phyloP scores from a whole-genome alignment of 2,113 vertebrate species.

The Cyprinodon variegatus region DNA sequence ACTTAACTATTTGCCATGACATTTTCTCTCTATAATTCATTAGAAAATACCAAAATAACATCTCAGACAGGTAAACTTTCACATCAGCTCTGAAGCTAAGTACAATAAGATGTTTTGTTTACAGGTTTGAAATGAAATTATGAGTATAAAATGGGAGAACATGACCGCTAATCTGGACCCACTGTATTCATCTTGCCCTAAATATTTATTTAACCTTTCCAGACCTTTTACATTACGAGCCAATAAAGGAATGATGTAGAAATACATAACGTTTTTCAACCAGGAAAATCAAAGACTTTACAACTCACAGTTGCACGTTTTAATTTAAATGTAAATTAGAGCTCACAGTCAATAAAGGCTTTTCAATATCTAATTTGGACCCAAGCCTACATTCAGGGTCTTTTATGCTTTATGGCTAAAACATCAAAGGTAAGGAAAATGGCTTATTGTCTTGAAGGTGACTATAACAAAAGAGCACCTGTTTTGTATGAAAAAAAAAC shows the following conservation, averaged over 20 bases:
- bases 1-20: neutral
- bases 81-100: neutral
- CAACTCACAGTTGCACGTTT: neutral
- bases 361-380: neutral
- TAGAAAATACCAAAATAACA: neutral
- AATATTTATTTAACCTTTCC: neutral
- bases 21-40: neutral
- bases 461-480: constrained; percentile 7
- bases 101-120: neutral
- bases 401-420: too few relatives aligned
- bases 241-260: neutral
- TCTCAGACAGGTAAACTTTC: neutral
- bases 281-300: neutral
- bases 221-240: neutral
- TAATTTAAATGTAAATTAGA: neutral
- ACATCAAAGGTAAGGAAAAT: neutral
- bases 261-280: neutral
- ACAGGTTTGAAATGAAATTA: neutral
- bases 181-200: neutral
- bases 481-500: neutral
- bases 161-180: neutral
- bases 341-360: neutral
- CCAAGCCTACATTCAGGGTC: too few relatives aligned
- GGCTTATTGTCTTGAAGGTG: neutral
- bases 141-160: neutral